Evolutionary conservation across 2,113 vertebrate species (phyloP).

Genomic region (Anguilla rostrata): DNA sequence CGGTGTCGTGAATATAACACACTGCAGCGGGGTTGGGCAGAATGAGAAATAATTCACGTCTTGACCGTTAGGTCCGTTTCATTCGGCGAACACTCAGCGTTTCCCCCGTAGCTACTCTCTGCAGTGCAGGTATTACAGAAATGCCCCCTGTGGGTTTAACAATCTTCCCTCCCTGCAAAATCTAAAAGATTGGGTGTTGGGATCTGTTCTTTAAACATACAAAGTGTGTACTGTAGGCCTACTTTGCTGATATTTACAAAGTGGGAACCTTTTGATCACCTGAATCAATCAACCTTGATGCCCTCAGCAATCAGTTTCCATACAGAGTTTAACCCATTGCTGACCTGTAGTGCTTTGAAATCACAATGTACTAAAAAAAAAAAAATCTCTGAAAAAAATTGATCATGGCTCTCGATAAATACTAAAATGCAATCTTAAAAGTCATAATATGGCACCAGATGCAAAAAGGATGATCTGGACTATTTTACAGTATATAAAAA

Average conservation of each 20-base stretch:
- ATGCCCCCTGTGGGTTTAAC: slow-evolving; percentile 16
- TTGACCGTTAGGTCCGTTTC: slow-evolving; percentile 15
- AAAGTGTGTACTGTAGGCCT: slow-evolving; percentile 14
- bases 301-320: slow-evolving; percentile 31
- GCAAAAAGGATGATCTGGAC: slow-evolving; percentile 37
- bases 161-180: slow-evolving; percentile 15
- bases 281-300: slow-evolving; percentile 9
- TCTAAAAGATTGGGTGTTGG: neutral
- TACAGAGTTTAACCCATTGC: slow-evolving; percentile 32
- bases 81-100: slow-evolving; percentile 33
- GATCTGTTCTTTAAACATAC: slow-evolving; percentile 22
- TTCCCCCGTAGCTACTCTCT: slow-evolving; percentile 35
- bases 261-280: slow-evolving; percentile 34
- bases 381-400: slow-evolving; percentile 38
- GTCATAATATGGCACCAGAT: slow-evolving; percentile 49
- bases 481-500: slow-evolving; percentile 44
- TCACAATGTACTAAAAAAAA: slow-evolving; percentile 45
- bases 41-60: neutral
- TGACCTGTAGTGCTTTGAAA: slow-evolving; percentile 55
- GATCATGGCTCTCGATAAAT: slow-evolving; percentile 56
- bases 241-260: slow-evolving; percentile 16
- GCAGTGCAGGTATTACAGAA: slow-evolving; percentile 33
- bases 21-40: slow-evolving; percentile 25
- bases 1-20: slow-evolving; percentile 19
- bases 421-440: slow-evolving; percentile 54